These are phyloP conservation scores for Psammodynastes pulverulentus DNA, from an alignment of 2,113 vertebrate genomes.

Conservation along the genomic window DNA sequence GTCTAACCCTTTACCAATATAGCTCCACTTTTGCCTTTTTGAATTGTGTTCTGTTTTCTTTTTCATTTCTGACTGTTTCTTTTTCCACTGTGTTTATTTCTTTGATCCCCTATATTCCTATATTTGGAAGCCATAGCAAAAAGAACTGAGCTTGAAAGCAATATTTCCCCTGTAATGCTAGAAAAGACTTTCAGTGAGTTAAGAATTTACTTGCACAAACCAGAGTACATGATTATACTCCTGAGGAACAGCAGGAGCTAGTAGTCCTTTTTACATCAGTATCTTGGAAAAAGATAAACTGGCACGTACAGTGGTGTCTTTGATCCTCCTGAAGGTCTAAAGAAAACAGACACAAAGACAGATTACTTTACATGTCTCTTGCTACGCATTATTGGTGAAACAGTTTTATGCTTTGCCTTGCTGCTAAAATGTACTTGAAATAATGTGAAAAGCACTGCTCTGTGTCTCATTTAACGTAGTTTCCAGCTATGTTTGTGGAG, in stretches of 20 bases:
- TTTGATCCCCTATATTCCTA: background rate
- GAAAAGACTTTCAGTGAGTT: background rate
- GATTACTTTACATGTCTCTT: background rate
- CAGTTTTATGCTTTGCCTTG: background rate
- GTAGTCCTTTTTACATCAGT: background rate
- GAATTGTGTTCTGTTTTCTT: background rate
- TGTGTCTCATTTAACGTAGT: background rate
- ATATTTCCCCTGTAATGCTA: slow-evolving; percentile 15
- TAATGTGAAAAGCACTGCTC: background rate
- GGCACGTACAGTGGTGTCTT: background rate
- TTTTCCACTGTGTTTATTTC: slow-evolving; percentile 6
- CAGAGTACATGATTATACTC: slow-evolving; percentile 11
- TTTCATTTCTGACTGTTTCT: background rate
- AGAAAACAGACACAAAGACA: background rate
- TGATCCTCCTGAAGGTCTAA: background rate
- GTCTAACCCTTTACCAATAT: background rate
- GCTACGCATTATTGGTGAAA: background rate
- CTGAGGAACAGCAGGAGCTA: slow-evolving; percentile 4
- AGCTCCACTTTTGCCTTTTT: background rate
- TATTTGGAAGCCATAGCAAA: background rate
- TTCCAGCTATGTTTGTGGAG: background rate
- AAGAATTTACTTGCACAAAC: slow-evolving; percentile 4
- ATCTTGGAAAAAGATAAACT: background rate
- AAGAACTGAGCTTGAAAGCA: slow-evolving; percentile 21
- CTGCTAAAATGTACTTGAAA: background rate